These are phyloP conservation scores for Chymomyza costata DNA, from an alignment of 1,140 invertebrate genomes.

Conservation along the genomic window DNA sequence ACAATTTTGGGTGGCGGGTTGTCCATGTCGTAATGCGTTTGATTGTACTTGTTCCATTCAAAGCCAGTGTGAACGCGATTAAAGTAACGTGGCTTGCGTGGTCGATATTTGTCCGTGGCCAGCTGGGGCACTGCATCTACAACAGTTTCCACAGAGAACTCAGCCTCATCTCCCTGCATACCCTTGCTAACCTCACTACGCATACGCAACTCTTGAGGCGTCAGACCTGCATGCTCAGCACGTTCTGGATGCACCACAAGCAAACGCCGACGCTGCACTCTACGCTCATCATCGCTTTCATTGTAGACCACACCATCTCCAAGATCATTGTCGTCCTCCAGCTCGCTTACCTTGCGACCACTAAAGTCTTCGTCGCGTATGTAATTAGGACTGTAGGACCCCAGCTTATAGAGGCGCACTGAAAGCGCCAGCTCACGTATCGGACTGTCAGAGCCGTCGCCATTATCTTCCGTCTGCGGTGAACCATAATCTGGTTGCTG, in stretches of 20 bases:
- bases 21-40: constrained; percentile 99
- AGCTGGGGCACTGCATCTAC: constrained; percentile 92
- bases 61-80: constrained; percentile 97
- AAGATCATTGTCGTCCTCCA: constrained; percentile 78
- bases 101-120: constrained; percentile 99
- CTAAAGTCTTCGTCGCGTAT: constrained; percentile 75
- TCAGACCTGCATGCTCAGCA: constrained; percentile 18
- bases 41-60: constrained; percentile 99
- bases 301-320: constrained; percentile 83
- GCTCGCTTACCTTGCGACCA: constrained; percentile 20
- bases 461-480: constrained; percentile 32
- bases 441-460: constrained; percentile 75
- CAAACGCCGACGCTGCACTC: constrained; percentile 44
- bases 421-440: constrained; percentile 78
- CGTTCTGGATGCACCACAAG: constrained; percentile 45
- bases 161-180: constrained; percentile 92
- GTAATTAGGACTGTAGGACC: constrained; percentile 90
- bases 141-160: constrained; percentile 93
- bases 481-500: constrained; percentile 18
- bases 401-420: constrained; percentile 82
- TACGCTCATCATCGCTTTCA: constrained; percentile 49
- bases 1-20: constrained; percentile 99
- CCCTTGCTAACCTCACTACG: constrained; percentile 89
- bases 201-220: constrained; percentile 80
- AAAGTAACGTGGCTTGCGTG: constrained; percentile 97